Conservation (phyloP, 2,113 vertebrate genomes). For the Carassius gibelio region DNA sequence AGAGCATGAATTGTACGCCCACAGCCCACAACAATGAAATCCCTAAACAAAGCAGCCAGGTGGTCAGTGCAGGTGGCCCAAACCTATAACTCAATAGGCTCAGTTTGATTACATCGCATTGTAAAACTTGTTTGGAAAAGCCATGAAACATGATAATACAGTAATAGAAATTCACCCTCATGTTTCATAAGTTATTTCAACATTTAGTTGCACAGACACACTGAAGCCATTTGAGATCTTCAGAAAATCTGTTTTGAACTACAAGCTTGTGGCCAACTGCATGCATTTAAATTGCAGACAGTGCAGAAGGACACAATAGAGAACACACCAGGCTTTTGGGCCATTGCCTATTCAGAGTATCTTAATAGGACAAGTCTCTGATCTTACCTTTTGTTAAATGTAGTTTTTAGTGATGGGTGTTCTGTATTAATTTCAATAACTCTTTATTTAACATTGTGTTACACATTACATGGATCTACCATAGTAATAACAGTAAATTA, state of each 20-base stretch:
- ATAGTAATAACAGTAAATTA: not conserved
- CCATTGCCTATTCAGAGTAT: not conserved
- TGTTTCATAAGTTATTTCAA: not conserved
- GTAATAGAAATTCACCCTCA: not conserved
- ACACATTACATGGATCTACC: not conserved
- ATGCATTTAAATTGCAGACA: conserved; percentile 20
- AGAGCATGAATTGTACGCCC: conserved; percentile 56
- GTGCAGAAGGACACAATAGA: conserved; percentile 24
- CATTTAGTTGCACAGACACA: conserved; percentile 5
- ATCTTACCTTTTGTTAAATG: conserved; percentile 13
- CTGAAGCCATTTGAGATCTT: conserved; percentile 22
- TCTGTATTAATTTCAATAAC: not conserved
- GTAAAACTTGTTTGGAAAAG: conserved; percentile 33
- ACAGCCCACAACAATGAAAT: conserved; percentile 62
- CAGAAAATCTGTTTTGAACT: conserved; percentile 39
- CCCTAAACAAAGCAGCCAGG: conserved; percentile 69
- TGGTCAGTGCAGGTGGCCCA: conserved; percentile 67
- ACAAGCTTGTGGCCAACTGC: conserved; percentile 28
- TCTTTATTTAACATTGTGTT: too few relatives aligned
- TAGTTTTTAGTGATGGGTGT: not conserved
- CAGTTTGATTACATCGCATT: conserved; percentile 67
- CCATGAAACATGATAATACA: not conserved
- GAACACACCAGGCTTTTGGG: conserved; percentile 1
- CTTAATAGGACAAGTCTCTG: conserved; percentile 1
- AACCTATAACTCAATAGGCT: conserved; percentile 54